These are phyloP conservation scores for Brachypteracias leptosomus DNA, from an alignment of 2,113 vertebrate species.

Conservation along the genomic window DNA sequence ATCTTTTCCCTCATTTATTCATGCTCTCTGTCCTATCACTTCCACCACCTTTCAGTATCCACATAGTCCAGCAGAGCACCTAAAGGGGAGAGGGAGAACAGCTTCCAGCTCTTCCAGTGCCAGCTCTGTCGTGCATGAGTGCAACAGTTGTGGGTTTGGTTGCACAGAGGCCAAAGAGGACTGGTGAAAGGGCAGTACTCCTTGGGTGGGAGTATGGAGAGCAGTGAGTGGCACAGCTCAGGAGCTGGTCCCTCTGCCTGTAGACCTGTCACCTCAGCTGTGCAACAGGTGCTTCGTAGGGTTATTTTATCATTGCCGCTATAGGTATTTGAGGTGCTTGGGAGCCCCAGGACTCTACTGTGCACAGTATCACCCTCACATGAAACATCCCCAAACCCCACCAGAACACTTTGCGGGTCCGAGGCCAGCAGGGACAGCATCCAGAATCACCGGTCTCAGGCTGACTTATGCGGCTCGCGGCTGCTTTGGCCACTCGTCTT, in stretches of 20 bases:
- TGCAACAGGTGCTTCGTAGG: background rate
- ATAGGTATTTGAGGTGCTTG: too few species aligned
- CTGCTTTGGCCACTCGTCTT: background rate
- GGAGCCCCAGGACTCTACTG: background rate
- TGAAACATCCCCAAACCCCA: fast-evolving
- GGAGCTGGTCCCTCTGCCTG: background rate
- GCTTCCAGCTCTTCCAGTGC: background rate
- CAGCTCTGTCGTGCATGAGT: fast-evolving
- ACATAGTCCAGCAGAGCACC: background rate
- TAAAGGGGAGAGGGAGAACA: background rate
- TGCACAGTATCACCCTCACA: fast-evolving
- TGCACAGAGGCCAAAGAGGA: fast-evolving
- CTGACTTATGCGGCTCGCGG: background rate
- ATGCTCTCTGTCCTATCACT: background rate
- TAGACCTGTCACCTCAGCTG: fast-evolving
- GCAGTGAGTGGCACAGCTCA: fast-evolving
- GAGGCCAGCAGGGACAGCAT: background rate
- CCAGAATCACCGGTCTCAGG: background rate
- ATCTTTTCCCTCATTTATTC: background rate
- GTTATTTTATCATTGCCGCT: background rate
- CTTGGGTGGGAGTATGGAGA: fast-evolving
- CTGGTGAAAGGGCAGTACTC: background rate
- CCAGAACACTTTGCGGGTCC: background rate
- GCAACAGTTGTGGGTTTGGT: fast-evolving
- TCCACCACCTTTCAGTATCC: background rate